These are phyloP conservation scores for Aradophagus sp. DNA, from an alignment of 1,140 invertebrate genomes.

Conservation along the genomic window DNA sequence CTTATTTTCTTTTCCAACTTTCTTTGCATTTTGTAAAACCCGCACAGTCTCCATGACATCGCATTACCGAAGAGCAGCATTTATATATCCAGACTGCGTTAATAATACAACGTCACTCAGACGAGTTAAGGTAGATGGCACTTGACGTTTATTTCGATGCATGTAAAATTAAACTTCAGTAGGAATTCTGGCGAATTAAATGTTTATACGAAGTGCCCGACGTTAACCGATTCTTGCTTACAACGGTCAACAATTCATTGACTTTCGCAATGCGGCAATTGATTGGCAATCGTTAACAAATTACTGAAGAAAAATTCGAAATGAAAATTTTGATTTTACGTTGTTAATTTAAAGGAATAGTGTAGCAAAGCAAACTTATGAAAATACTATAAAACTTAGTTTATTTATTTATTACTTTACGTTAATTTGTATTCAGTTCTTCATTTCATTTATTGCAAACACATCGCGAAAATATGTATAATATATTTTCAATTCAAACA, in stretches of 20 bases:
- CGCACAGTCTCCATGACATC: constrained; percentile 19
- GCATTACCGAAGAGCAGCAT: constrained; percentile 42
- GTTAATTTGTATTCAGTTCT: too few species aligned
- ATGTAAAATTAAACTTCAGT: constrained; percentile 51
- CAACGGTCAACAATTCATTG: background rate
- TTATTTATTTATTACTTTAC: too few species aligned
- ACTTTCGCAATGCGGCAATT: too few species aligned
- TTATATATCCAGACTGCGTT: constrained; percentile 42
- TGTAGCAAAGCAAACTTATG: too few species aligned
- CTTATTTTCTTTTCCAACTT: constrained; percentile 8
- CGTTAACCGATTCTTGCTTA: background rate
- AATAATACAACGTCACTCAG: constrained; percentile 55
- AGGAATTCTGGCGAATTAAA: constrained; percentile 32
- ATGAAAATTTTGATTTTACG: too few species aligned
- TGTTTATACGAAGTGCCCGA: constrained; percentile 35
- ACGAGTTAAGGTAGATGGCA: constrained; percentile 51
- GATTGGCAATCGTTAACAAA: too few species aligned
- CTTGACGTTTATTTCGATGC: constrained; percentile 51
- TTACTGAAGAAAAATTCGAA: too few species aligned
- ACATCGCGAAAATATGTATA: too few species aligned
- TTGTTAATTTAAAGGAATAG: too few species aligned
- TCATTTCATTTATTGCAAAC: too few species aligned
- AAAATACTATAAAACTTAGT: too few species aligned
- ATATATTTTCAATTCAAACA: too few species aligned
- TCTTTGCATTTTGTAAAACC: constrained; percentile 16